Evolutionary conservation across 1,140 invertebrate genomes (phyloP), one percentile per base, ranked within the genome.

Genomic region (Bombus balteatus): DNA sequence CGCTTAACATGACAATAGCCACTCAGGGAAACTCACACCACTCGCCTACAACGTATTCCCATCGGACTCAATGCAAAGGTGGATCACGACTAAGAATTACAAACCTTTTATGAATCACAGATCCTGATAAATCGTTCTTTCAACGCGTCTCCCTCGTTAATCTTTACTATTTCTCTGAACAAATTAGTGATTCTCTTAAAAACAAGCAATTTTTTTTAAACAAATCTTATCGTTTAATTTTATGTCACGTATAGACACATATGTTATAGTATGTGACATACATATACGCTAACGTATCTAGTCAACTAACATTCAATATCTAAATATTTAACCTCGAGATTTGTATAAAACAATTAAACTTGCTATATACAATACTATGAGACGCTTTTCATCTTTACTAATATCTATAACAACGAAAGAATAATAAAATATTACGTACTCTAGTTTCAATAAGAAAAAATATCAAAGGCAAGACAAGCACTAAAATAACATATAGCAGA

Each of bases 61-160:
- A 47, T 65, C 70, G n/a, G 70, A 89, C 84, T 85, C 83, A 68
- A 88, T 88, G 89, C 81, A 85, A 89, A 92, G 89, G 77, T 82
- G 88, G 87, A 89, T 81, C 86, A 72, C 83, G 82, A 87, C 70
- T 75, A 78, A 92, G 92, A 91, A 93, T 93, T 93, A 93, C 84
- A 88, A 91, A 88, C 90, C 91, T 93, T 92, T 93, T 92, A 93
- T 92, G 89, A 92, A 90, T 91, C 89, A 70, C 83, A 91, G 88
- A 93, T 93, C 93, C 91, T 92, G 93, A 93, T 93, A 90, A 93
- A 93, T 93, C 88, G 91, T 89, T 87, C 79, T 89, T 78, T 80
- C 57, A 57, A 82, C 73, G 53, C 47, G 83, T 75, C 59, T 53
- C 34, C 32, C 66, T 66, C 68, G 15, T 34, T 74, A 73, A 81